Evolutionary conservation across 1,140 invertebrate genomes (phyloP).

Genomic region (Oedothorax gibbosus): DNA sequence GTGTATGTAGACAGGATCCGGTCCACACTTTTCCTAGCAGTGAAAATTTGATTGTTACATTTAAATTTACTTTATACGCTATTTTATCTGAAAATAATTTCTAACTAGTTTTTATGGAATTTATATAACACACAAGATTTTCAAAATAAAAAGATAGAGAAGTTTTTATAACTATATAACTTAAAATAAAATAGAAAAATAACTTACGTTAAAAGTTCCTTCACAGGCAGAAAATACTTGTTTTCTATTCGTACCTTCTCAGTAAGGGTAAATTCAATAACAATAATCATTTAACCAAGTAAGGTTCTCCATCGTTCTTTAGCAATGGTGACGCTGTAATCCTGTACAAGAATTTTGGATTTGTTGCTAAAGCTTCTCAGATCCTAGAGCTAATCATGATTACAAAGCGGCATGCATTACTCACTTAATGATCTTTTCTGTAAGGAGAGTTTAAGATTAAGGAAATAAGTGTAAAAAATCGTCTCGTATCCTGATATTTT

Average conservation of each 20-base stretch:
- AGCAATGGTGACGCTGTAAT: too few species aligned
- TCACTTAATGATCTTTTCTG: constrained; percentile 23
- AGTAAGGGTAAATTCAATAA: constrained; percentile 27
- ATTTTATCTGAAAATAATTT: too few species aligned
- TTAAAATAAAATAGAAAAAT: not conserved
- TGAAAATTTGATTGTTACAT: too few species aligned
- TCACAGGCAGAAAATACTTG: not conserved
- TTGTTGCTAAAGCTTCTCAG: constrained; percentile 4
- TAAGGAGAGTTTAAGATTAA: constrained; percentile 29
- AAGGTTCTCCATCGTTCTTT: constrained; percentile 1
- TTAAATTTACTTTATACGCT: too few species aligned
- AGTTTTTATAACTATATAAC: not conserved
- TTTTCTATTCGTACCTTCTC: not conserved
- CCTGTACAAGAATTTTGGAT: constrained; percentile 6
- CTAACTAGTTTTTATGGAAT: too few species aligned
- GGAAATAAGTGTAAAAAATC: constrained; percentile 6
- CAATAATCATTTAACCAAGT: constrained; percentile 29
- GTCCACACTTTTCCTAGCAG: too few species aligned
- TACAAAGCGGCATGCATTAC: constrained; percentile 42
- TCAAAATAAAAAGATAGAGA: too few species aligned
- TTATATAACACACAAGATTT: too few species aligned
- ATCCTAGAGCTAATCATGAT: constrained; percentile 31
- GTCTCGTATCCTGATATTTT: constrained; percentile 7
- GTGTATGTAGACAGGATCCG: too few species aligned
- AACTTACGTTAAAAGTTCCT: not conserved